Conservation (phyloP, 1,140 invertebrate genomes). For the Camponotus vicinus region DNA sequence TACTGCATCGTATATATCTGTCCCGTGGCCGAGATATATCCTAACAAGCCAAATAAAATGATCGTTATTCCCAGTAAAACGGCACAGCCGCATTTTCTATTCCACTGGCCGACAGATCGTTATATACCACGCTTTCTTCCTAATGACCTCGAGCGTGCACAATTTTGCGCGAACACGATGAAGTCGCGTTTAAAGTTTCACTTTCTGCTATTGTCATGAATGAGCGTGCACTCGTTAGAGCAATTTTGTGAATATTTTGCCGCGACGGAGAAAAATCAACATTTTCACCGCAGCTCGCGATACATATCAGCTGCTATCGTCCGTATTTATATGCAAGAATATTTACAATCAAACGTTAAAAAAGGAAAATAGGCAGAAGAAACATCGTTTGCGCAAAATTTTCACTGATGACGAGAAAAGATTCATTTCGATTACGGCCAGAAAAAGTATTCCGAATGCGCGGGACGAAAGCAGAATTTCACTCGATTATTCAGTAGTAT, state of each 20-base stretch:
- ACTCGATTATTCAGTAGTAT: neutral
- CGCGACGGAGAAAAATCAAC: neutral
- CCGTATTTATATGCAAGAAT: neutral
- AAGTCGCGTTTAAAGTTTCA: conserved; percentile 67
- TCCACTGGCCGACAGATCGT: conserved; percentile 52
- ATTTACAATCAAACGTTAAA: neutral
- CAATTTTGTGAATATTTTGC: neutral
- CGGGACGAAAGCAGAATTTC: neutral
- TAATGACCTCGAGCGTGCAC: conserved; percentile 50
- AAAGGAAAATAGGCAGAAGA: neutral
- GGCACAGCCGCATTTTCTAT: conserved; percentile 60
- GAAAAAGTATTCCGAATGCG: neutral
- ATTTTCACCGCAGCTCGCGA: neutral
- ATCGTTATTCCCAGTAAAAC: conserved; percentile 34
- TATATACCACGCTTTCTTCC: conserved; percentile 67
- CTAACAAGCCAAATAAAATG: conserved; percentile 47
- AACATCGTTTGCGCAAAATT: neutral
- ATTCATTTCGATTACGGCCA: neutral
- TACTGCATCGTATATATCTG: conserved; percentile 26
- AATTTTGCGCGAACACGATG: neutral
- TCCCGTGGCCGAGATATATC: conserved; percentile 9
- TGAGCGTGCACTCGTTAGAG: conserved; percentile 8
- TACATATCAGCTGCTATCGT: too few species aligned
- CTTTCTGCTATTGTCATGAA: conserved; percentile 65
- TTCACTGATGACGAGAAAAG: neutral